Evolutionary conservation across 2,797 vertebrate species (phyloP).

Genomic region (Diplodus sargus): DNA sequence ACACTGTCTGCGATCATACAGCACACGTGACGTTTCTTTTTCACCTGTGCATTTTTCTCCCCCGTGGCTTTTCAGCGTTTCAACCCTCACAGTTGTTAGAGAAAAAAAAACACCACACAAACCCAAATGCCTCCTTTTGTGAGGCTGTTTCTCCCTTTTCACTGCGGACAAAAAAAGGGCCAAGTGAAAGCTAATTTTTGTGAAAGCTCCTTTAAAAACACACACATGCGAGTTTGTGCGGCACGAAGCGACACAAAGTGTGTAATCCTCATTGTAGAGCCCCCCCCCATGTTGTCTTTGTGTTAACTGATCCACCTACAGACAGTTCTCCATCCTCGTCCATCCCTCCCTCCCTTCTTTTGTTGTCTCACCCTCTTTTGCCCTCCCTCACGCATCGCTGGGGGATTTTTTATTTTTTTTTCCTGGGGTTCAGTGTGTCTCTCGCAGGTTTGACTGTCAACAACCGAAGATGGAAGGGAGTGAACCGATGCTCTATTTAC

Average conservation of each 20-base stretch:
- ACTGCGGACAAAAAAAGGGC: constrained; percentile 42
- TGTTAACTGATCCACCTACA: constrained; percentile 78
- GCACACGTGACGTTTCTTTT: background rate
- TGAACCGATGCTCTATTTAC: constrained; percentile 34
- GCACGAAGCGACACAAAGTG: constrained; percentile 32
- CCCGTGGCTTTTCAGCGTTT: constrained; percentile 48
- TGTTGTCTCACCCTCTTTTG: constrained; percentile 61
- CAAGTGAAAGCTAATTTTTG: constrained; percentile 49
- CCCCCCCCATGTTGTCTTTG: constrained; percentile 74
- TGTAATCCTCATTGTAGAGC: constrained; percentile 62
- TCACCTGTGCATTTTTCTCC: constrained; percentile 28
- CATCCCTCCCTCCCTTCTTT: constrained; percentile 47
- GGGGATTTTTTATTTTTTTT: constrained; percentile 27
- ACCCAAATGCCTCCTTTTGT: constrained; percentile 1
- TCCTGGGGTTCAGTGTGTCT: constrained; percentile 48
- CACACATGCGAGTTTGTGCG: background rate
- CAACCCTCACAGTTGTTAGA: constrained; percentile 10
- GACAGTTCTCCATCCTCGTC: constrained; percentile 55
- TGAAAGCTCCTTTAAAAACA: constrained; percentile 54
- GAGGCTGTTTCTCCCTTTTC: constrained; percentile 29
- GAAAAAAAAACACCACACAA: background rate
- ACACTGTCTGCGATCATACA: background rate
- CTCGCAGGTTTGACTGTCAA: constrained; percentile 38
- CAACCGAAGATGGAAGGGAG: constrained; percentile 36
- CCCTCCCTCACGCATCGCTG: constrained; percentile 30